A percentile compares a stretch with the other conserved stretches of the same genome.
Evolutionary conservation across 2,888 invertebrate species (phyloP).

Genomic region (Scaptodrosophila latifasciaeformis): DNA sequence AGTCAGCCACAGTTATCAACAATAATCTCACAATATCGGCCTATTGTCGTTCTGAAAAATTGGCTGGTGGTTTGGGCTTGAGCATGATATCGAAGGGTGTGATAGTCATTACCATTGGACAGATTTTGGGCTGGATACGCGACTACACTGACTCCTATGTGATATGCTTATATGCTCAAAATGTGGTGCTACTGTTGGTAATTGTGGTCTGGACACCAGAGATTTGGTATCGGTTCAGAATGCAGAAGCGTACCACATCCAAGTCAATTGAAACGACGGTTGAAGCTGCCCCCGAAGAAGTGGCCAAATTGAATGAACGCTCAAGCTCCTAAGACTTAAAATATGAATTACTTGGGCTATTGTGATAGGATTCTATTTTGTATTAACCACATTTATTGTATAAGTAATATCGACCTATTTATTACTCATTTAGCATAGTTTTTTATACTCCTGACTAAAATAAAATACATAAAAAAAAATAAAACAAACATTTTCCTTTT

Average conservation of each 20-base stretch:
- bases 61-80: slow-evolving; percentile 83
- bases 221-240: slow-evolving; percentile 76
- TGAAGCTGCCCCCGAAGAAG: slow-evolving; percentile 32
- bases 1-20: slow-evolving; percentile 84
- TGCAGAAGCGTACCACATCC: slow-evolving; percentile 42
- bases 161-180: slow-evolving; percentile 80
- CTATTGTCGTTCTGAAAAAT: slow-evolving; percentile 78
- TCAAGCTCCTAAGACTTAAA: neutral
- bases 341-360: no score
- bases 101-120: slow-evolving; percentile 81
- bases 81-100: slow-evolving; percentile 84
- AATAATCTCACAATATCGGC: slow-evolving; percentile 83
- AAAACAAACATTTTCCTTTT: slow-evolving; percentile 22
- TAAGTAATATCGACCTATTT: slow-evolving; percentile 44
- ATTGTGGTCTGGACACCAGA: slow-evolving; percentile 79
- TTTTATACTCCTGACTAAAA: slow-evolving; percentile 46
- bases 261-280: slow-evolving; percentile 52
- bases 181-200: slow-evolving; percentile 77
- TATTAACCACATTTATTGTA: no score
- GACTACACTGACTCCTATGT: slow-evolving; percentile 81
- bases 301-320: slow-evolving; percentile 26
- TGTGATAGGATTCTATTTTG: slow-evolving; percentile 28
- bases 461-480: slow-evolving; percentile 26
- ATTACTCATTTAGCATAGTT: slow-evolving; percentile 45
- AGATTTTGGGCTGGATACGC: slow-evolving; percentile 80